Conservation (phyloP, 2,797 vertebrate species). For the Betta splendens region DNA sequence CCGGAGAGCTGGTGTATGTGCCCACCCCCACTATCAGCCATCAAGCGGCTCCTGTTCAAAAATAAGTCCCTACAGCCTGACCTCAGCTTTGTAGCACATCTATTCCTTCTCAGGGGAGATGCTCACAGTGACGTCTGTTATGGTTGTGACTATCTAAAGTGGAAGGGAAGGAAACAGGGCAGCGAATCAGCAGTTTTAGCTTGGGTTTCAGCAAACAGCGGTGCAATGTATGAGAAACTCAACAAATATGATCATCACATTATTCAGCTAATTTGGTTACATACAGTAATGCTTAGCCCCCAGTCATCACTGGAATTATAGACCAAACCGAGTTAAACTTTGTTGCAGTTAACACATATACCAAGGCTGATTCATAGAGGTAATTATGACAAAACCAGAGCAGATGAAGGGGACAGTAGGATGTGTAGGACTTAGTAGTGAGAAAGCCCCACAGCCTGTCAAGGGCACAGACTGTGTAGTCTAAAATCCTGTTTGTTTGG, state of each 20-base stretch:
- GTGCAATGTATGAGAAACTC: not conserved
- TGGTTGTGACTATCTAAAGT: slow-evolving; percentile 8
- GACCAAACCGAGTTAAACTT: slow-evolving; percentile 3
- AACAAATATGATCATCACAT: slow-evolving; percentile 13
- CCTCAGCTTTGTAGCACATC: slow-evolving; percentile 57
- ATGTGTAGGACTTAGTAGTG: slow-evolving; percentile 17
- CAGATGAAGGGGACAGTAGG: slow-evolving; percentile 10
- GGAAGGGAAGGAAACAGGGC: slow-evolving; percentile 7
- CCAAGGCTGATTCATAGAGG: slow-evolving; percentile 5
- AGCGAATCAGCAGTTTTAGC: slow-evolving; percentile 7
- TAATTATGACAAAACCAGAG: slow-evolving; percentile 3
- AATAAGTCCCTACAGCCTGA: slow-evolving; percentile 52
- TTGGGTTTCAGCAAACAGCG: not conserved
- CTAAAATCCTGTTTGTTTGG: slow-evolving; percentile 35
- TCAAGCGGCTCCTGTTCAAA: slow-evolving; percentile 49
- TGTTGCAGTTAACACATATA: too few species aligned
- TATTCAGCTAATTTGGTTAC: slow-evolving; percentile 5
- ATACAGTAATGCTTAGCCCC: slow-evolving; percentile 8
- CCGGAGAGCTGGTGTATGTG: slow-evolving; percentile 36
- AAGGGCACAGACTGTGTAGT: slow-evolving; percentile 39
- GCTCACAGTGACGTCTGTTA: slow-evolving; percentile 50
- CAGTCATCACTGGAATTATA: slow-evolving; percentile 19
- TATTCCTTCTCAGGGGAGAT: slow-evolving; percentile 34
- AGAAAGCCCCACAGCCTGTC: slow-evolving; percentile 31
- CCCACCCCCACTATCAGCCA: too few species aligned